These are phyloP conservation scores for Platanista minor DNA, from an alignment of 2,113 vertebrate species.

Conservation along the genomic window DNA sequence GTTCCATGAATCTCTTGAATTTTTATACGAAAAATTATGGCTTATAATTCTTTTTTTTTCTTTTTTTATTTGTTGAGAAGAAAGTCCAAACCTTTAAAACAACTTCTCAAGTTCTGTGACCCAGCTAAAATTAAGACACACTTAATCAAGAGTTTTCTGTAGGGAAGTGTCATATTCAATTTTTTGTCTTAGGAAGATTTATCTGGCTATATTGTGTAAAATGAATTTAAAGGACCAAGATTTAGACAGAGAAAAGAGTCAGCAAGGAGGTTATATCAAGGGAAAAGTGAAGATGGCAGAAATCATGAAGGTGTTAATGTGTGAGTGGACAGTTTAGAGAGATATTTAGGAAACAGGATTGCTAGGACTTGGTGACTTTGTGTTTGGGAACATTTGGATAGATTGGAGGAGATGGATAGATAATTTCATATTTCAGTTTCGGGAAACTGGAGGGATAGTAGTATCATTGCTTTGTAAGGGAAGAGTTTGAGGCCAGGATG, in stretches of 20 bases:
- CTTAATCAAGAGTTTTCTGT: background rate
- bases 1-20: background rate
- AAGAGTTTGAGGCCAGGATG: background rate
- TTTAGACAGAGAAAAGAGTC: background rate
- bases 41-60: background rate
- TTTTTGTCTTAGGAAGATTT: background rate
- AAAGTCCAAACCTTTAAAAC: background rate
- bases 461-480: background rate
- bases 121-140: background rate
- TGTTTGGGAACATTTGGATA: background rate
- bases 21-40: background rate
- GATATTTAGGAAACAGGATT: background rate
- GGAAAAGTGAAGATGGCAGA: background rate
- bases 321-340: background rate
- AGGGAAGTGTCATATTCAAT: background rate
- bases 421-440: background rate
- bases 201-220: background rate
- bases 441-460: background rate
- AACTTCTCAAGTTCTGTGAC: background rate
- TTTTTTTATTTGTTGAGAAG: background rate
- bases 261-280: background rate
- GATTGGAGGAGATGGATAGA: background rate
- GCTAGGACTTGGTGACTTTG: background rate
- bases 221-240: background rate
- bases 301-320: background rate